phyloP scores from a whole-genome alignment of 2,888 invertebrate genomes.

The Spilarctia lutea region DNA sequence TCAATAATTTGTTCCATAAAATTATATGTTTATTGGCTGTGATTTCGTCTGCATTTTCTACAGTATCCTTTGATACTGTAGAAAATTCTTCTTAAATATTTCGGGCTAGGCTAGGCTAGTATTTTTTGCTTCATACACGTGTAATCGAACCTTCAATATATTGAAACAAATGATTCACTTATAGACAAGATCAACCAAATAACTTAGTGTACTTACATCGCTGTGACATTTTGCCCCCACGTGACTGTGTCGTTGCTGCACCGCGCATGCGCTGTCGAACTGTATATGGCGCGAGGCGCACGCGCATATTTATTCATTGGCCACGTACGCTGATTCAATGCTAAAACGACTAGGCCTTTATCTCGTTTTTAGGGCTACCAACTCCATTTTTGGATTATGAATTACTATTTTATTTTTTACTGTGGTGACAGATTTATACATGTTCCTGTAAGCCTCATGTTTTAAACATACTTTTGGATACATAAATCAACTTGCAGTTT shows the following conservation, averaged over 20 bases:
- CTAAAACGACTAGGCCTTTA: slow-evolving; percentile 59
- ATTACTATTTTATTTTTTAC: slow-evolving; percentile 42
- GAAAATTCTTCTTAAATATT: not conserved
- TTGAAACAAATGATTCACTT: not conserved
- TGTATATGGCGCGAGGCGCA: slow-evolving; percentile 71
- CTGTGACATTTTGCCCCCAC: slow-evolving; percentile 63
- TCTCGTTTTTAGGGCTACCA: slow-evolving; percentile 59
- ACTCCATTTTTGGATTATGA: slow-evolving; percentile 52
- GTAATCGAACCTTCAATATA: too few relatives aligned
- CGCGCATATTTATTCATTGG: slow-evolving; percentile 76
- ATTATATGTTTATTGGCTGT: not conserved
- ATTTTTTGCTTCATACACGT: too few relatives aligned
- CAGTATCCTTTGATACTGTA: too few relatives aligned
- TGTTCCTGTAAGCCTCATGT: slow-evolving; percentile 32
- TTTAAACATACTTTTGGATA: slow-evolving; percentile 33
- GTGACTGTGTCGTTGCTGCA: slow-evolving; percentile 58
- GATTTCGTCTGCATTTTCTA: not conserved
- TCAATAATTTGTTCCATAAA: not conserved
- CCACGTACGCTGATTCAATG: slow-evolving; percentile 65
- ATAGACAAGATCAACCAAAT: slow-evolving; percentile 30
- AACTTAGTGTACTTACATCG: slow-evolving; percentile 34
- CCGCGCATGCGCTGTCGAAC: slow-evolving; percentile 62
- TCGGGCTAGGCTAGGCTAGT: too few relatives aligned
- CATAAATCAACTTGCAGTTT: slow-evolving; percentile 36
- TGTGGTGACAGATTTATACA: slow-evolving; percentile 42